A percentile compares a stretch with the other conserved stretches of the same genome.
These are phyloP conservation scores for Labrus mixtus DNA, from an alignment of 2,113 vertebrate species.

Conservation along the genomic window DNA sequence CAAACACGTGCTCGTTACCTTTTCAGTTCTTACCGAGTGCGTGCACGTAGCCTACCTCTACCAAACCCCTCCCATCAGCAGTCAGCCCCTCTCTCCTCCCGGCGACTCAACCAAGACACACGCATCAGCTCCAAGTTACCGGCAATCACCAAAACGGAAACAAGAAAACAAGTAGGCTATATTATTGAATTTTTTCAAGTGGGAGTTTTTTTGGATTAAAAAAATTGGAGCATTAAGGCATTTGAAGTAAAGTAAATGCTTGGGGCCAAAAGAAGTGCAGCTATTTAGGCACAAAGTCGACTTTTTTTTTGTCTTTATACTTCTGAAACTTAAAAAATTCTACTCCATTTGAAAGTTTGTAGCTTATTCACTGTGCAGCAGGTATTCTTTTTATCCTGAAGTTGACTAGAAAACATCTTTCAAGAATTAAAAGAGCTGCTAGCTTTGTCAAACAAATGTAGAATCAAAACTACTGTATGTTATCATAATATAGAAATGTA, in stretches of 20 bases:
- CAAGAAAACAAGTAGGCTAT: constrained; percentile 4
- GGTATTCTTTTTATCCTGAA: neutral
- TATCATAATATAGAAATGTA: too few relatives aligned
- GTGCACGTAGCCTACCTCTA: constrained; percentile 49
- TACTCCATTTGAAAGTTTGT: too few relatives aligned
- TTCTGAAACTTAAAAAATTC: too few relatives aligned
- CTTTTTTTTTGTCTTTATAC: too few relatives aligned
- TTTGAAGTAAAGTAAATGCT: too few relatives aligned
- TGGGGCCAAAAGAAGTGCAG: too few relatives aligned
- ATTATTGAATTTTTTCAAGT: neutral
- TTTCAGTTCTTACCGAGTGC: constrained; percentile 42
- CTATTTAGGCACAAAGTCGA: too few relatives aligned
- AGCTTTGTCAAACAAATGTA: too few relatives aligned
- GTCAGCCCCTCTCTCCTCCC: neutral
- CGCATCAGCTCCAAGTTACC: neutral
- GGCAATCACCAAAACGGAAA: constrained; percentile 21
- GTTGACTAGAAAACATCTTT: neutral
- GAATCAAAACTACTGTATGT: too few relatives aligned
- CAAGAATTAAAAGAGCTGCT: neutral
- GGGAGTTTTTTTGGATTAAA: too few relatives aligned
- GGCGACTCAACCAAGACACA: constrained; percentile 6
- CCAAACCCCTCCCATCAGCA: constrained; percentile 37
- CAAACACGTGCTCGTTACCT: constrained; percentile 65
- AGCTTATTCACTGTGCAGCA: too few relatives aligned
- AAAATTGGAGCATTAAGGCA: too few relatives aligned